Evolutionary conservation across 2,113 vertebrate species (phyloP).

Genomic region (Ochotona princeps): DNA sequence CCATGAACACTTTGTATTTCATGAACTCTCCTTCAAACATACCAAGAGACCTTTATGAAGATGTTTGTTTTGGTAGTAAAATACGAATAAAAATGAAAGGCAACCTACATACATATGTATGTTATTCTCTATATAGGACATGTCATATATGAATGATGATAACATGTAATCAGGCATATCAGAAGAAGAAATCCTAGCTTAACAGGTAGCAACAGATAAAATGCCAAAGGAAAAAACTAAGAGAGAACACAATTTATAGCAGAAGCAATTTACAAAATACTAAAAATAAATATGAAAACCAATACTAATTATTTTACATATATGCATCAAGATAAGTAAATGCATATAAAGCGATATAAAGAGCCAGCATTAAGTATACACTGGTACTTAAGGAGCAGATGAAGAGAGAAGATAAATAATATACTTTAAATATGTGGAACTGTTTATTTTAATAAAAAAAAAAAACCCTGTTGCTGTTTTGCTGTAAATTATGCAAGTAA

Average conservation of each 20-base stretch:
- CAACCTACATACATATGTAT: not conserved
- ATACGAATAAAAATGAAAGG: not conserved
- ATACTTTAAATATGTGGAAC: not conserved
- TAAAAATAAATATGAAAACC: not conserved
- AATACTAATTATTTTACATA: not conserved
- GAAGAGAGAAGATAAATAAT: not conserved
- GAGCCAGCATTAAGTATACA: not conserved
- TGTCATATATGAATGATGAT: not conserved
- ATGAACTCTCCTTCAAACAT: not conserved
- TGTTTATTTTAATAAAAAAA: too few species aligned
- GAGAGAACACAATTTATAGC: not conserved
- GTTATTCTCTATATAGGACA: not conserved
- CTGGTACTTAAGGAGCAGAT: not conserved
- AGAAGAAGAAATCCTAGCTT: not conserved
- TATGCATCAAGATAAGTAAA: not conserved
- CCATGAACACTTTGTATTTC: too few species aligned
- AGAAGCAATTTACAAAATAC: not conserved
- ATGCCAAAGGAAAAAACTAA: not conserved
- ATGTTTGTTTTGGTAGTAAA: not conserved
- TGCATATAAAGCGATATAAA: not conserved
- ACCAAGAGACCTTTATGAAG: not conserved
- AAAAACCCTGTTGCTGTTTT: not conserved
- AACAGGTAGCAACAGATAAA: not conserved
- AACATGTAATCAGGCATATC: not conserved
- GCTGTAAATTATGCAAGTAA: not conserved